Conservation (phyloP, 2,113 vertebrate species). For the Mandrillus leucophaeus region DNA sequence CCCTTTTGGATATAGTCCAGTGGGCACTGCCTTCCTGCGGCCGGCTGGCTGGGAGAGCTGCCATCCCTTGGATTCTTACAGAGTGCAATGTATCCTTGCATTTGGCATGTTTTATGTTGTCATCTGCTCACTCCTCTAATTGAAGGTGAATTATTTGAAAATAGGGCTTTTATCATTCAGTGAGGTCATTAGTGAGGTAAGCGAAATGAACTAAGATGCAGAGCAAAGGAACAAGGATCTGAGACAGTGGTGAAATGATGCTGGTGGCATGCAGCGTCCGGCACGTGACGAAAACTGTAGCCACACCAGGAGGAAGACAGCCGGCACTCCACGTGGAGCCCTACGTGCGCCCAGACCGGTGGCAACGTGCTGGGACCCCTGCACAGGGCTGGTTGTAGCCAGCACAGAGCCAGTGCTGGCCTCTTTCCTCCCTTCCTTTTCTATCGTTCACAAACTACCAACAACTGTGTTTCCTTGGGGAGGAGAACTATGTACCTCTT, state of each 20-base stretch:
- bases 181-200: not conserved
- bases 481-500: not conserved
- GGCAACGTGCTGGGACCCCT: no score
- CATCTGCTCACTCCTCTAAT: not conserved
- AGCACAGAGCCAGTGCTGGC: fast-evolving
- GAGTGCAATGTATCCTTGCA: not conserved
- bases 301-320: fast-evolving
- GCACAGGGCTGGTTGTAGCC: fast-evolving
- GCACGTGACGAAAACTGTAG: fast-evolving
- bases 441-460: not conserved
- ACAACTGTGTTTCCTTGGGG: not conserved
- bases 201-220: not conserved
- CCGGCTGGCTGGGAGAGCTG: not conserved
- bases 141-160: not conserved
- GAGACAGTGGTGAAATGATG: fast-evolving
- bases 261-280: fast-evolving
- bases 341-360: not conserved
- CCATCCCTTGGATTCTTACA: not conserved
- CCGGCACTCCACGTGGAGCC: not conserved
- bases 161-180: not conserved
- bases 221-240: fast-evolving
- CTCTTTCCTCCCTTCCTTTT: not conserved
- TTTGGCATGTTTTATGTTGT: not conserved
- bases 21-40: not conserved
- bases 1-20: fast-evolving